Conservation (phyloP, 1,140 invertebrate species). For the Sitobion miscanthi region DNA sequence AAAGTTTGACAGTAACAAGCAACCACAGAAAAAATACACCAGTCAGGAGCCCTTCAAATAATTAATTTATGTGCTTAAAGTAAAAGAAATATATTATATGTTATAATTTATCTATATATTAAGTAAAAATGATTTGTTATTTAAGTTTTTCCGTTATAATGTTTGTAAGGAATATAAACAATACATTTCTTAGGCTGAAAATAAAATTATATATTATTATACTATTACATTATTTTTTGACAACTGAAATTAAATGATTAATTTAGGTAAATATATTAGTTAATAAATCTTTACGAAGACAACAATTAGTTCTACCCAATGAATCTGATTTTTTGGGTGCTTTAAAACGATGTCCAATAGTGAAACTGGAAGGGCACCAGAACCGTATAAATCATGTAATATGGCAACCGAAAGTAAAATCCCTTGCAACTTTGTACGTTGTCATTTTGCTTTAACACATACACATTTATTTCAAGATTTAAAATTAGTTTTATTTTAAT, state of each 20-base stretch:
- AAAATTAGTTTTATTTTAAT: neutral
- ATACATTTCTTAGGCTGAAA: neutral
- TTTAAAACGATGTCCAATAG: slow-evolving; percentile 51
- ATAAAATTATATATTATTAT: neutral
- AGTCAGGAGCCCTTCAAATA: no score
- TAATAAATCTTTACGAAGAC: slow-evolving; percentile 36
- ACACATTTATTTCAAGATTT: neutral
- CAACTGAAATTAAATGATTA: neutral
- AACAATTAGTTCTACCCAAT: slow-evolving; percentile 25
- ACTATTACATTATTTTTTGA: neutral
- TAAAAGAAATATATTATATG: no score
- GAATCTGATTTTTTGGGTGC: slow-evolving; percentile 49
- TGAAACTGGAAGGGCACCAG: slow-evolving; percentile 67
- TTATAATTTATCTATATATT: no score
- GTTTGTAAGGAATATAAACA: neutral
- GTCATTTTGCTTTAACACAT: neutral
- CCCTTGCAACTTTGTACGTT: slow-evolving; percentile 65
- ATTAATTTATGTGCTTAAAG: no score
- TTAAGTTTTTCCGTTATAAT: neutral
- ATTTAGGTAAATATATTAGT: slow-evolving; percentile 48
- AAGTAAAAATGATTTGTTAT: no score
- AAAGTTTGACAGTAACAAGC: no score
- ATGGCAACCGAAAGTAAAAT: slow-evolving; percentile 64
- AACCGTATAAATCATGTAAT: slow-evolving; percentile 65
- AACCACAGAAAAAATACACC: no score